Conservation (phyloP, 1,140 invertebrate genomes). For the Zaprionus davidi region DNA sequence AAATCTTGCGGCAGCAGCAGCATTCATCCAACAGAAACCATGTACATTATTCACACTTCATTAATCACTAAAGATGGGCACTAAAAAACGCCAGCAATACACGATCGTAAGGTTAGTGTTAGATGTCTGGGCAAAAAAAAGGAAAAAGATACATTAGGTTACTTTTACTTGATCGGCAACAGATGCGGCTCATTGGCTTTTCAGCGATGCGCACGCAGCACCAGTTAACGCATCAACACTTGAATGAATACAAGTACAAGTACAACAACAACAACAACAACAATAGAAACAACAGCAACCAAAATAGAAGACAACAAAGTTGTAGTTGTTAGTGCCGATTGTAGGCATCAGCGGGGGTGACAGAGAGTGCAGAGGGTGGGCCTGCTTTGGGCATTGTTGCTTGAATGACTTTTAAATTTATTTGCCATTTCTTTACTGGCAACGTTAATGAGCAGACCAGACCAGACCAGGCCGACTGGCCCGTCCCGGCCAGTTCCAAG, state of each 20-base stretch:
- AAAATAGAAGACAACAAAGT: conserved; percentile 44
- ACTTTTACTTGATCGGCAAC: conserved; percentile 65
- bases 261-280: conserved; percentile 28
- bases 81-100: conserved; percentile 55
- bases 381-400: conserved; percentile 68
- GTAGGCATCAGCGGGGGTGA: not conserved
- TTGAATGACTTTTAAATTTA: conserved; percentile 83
- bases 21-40: conserved; percentile 57
- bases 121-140: conserved; percentile 39
- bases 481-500: conserved; percentile 25
- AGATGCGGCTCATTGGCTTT: conserved; percentile 78
- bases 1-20: conserved; percentile 58
- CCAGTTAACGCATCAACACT: conserved; percentile 82
- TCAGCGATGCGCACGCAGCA: conserved; percentile 76
- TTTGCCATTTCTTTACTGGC: conserved; percentile 79
- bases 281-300: conserved; percentile 19
- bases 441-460: conserved; percentile 71
- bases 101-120: conserved; percentile 54
- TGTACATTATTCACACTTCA: conserved; percentile 80
- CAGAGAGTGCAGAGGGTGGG: conserved; percentile 13
- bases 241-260: conserved; percentile 56
- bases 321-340: conserved; percentile 28
- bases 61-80: conserved; percentile 73
- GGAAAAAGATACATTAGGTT: conserved; percentile 59
- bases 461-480: conserved; percentile 28